These are phyloP conservation scores for Arctopsyche grandis DNA, from an alignment of 1,140 invertebrate genomes.

Conservation along the genomic window DNA sequence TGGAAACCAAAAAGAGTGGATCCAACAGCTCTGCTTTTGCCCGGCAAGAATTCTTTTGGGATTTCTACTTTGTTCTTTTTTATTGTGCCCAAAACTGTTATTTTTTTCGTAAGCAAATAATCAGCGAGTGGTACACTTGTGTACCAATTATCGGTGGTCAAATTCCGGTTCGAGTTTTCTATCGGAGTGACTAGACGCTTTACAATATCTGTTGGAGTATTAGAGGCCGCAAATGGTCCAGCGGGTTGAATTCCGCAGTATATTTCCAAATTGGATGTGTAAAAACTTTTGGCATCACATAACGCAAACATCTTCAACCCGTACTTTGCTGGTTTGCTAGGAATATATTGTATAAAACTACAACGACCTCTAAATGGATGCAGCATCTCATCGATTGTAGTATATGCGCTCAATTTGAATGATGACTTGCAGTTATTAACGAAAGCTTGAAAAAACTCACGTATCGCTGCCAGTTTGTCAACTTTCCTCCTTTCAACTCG, in stretches of 20 bases:
- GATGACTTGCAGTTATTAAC: background rate
- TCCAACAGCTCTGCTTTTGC: background rate
- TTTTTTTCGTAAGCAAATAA: background rate
- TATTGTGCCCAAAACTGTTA: background rate
- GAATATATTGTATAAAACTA: background rate
- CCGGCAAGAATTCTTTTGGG: background rate
- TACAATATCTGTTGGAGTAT: background rate
- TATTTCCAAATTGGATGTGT: conserved; percentile 55
- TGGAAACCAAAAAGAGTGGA: background rate
- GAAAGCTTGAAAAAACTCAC: background rate
- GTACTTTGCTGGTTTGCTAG: conserved; percentile 50
- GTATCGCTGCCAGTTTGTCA: background rate
- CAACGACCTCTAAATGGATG: background rate
- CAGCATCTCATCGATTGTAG: background rate
- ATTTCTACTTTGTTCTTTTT: conserved; percentile 3
- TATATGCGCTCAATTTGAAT: background rate
- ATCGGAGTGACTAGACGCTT: background rate
- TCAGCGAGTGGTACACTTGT: background rate
- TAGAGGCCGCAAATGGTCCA: background rate
- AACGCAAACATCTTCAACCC: conserved; percentile 58
- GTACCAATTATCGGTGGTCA: background rate
- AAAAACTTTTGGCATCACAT: conserved; percentile 54
- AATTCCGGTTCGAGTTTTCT: background rate
- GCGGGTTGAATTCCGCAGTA: conserved; percentile 51
- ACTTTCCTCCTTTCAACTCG: background rate